A percentile compares a stretch with the other conserved stretches of the same genome.
These are phyloP conservation scores for Ptilonorhynchus violaceus DNA, from an alignment of 2,113 vertebrate genomes.

Conservation along the genomic window DNA sequence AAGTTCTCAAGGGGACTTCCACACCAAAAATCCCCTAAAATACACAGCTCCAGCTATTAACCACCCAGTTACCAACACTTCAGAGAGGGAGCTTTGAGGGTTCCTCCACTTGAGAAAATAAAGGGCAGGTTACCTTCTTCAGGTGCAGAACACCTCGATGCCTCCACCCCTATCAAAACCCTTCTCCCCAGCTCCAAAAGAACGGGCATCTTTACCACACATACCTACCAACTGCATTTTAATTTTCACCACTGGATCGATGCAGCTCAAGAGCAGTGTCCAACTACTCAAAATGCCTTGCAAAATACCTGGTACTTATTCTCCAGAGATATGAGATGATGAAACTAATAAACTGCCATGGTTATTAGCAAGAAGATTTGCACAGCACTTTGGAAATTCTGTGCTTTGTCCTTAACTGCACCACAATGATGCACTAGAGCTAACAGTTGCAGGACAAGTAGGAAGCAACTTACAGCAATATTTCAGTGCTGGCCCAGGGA, in stretches of 20 bases:
- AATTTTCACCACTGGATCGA: neutral
- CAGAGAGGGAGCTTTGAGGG: neutral
- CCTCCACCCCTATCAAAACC: neutral
- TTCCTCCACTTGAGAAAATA: neutral
- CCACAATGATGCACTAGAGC: neutral
- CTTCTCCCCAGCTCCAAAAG: neutral
- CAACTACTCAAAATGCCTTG: neutral
- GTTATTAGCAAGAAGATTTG: neutral
- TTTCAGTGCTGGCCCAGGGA: neutral
- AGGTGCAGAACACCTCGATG: neutral
- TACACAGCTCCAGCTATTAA: neutral
- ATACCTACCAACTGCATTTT: neutral
- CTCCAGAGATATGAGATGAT: neutral
- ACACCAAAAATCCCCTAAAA: neutral
- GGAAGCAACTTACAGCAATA: neutral
- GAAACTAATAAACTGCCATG: neutral
- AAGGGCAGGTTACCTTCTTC: neutral
- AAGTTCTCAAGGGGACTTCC: conserved; percentile 13
- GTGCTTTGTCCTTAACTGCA: neutral
- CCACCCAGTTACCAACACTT: neutral
- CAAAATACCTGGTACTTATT: neutral
- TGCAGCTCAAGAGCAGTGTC: neutral
- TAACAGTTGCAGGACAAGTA: neutral
- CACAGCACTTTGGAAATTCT: neutral
- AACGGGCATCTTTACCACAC: accelerated